phyloP scores from a whole-genome alignment of 2,113 vertebrate genomes.

The Eulemur macaco region DNA sequence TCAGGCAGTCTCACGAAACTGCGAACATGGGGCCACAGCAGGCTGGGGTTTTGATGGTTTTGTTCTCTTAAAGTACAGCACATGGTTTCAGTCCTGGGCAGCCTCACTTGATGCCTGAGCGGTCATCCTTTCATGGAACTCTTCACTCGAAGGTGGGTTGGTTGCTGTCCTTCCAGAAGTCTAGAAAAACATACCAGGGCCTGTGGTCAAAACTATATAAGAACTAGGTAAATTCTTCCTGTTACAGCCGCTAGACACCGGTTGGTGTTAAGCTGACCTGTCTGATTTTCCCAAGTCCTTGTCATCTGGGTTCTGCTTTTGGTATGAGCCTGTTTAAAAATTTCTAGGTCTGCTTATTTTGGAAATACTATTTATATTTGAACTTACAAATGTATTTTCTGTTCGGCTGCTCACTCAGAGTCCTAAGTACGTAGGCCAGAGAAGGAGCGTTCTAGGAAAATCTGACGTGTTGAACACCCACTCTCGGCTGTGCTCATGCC shows the following conservation, averaged over 20 bases:
- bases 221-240: not conserved
- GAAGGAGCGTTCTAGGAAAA: not conserved
- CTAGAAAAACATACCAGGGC: not conserved
- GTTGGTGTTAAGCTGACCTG: not conserved
- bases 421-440: not conserved
- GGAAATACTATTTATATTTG: not conserved
- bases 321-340: not conserved
- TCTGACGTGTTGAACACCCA: too few species aligned
- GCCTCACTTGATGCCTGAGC: not conserved
- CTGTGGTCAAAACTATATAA: not conserved
- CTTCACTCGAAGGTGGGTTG: not conserved
- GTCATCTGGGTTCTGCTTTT: not conserved
- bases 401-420: not conserved
- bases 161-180: not conserved
- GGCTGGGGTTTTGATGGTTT: not conserved
- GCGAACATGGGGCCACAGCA: fast-evolving
- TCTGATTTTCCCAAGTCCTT: not conserved
- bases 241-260: not conserved
- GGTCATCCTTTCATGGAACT: not conserved
- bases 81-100: not conserved
- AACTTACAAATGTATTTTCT: not conserved
- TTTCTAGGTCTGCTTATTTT: not conserved
- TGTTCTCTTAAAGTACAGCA: not conserved
- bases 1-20: not conserved
- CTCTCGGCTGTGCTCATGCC: not conserved